A percentile compares a stretch with the other conserved stretches of the same genome.
These are phyloP conservation scores for Varecia variegata DNA, from an alignment of 2,797 vertebrate genomes.

Conservation along the genomic window DNA sequence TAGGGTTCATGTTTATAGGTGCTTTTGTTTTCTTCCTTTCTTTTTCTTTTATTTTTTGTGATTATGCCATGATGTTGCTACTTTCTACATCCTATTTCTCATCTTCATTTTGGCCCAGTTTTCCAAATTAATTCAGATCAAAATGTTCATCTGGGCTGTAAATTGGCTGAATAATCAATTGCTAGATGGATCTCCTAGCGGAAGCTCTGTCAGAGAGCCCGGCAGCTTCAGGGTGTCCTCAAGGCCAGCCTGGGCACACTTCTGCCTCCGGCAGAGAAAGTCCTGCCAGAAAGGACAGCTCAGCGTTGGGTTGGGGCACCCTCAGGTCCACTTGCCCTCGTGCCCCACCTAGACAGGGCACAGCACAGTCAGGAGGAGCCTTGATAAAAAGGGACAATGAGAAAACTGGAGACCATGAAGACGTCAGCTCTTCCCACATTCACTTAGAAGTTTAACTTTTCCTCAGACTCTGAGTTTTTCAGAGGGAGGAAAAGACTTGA, in stretches of 20 bases:
- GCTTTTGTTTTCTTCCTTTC: too few species aligned
- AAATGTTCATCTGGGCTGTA: constrained; percentile 49
- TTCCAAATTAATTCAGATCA: constrained; percentile 58
- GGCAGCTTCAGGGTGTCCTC: background rate
- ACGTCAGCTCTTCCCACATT: background rate
- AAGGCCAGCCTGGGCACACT: background rate
- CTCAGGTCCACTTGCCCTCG: background rate
- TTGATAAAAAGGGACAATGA: background rate
- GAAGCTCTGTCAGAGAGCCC: background rate
- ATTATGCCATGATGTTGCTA: background rate
- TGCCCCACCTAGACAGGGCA: background rate
- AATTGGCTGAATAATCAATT: constrained; percentile 42
- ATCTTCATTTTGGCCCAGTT: constrained; percentile 56
- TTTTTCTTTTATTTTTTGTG: background rate
- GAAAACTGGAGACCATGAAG: background rate
- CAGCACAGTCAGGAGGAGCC: background rate
- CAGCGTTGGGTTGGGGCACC: fast-evolving
- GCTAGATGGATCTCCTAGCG: background rate
- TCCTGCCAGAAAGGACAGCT: background rate
- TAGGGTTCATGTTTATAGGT: background rate
- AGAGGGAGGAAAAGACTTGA: background rate
- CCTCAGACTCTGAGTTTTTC: background rate
- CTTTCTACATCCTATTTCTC: constrained; percentile 38
- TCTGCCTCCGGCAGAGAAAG: background rate
- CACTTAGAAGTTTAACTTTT: background rate